These are phyloP conservation scores for Julus scanicus DNA, from an alignment of 2,888 invertebrate species.

Conservation along the genomic window DNA sequence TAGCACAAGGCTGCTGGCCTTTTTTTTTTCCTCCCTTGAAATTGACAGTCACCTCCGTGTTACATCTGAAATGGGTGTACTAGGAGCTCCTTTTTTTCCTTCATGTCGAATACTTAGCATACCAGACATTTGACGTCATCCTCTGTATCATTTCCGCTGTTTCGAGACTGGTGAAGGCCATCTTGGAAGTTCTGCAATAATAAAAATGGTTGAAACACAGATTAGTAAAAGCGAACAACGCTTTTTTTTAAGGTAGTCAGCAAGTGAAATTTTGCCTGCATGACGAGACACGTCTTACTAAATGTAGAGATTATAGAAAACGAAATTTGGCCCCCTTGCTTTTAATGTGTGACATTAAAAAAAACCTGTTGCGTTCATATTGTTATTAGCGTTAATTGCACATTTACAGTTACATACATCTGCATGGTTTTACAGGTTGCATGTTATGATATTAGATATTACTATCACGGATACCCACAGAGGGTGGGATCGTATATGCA, in stretches of 20 bases:
- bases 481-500: too few relatives aligned
- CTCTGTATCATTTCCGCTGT: background rate
- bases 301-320: too few relatives aligned
- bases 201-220: background rate
- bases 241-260: background rate
- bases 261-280: background rate
- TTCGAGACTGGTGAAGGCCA: conserved; percentile 8
- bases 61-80: conserved; percentile 38
- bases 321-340: background rate
- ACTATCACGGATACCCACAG: too few relatives aligned
- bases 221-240: conserved; percentile 1
- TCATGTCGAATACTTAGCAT: background rate
- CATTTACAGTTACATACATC: too few relatives aligned
- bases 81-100: background rate
- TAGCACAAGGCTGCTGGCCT: background rate
- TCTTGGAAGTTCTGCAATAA: background rate
- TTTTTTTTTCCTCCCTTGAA: conserved; percentile 19
- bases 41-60: conserved; percentile 26
- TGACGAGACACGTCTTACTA: too few relatives aligned
- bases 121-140: conserved; percentile 23
- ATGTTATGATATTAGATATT: too few relatives aligned
- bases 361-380: background rate
- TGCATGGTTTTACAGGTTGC: too few relatives aligned
- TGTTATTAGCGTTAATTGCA: too few relatives aligned
- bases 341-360: background rate